Evolutionary conservation across 2,888 invertebrate species (phyloP), one percentile per base, ranked within the genome.

Genomic region (Pollenia angustigena): DNA sequence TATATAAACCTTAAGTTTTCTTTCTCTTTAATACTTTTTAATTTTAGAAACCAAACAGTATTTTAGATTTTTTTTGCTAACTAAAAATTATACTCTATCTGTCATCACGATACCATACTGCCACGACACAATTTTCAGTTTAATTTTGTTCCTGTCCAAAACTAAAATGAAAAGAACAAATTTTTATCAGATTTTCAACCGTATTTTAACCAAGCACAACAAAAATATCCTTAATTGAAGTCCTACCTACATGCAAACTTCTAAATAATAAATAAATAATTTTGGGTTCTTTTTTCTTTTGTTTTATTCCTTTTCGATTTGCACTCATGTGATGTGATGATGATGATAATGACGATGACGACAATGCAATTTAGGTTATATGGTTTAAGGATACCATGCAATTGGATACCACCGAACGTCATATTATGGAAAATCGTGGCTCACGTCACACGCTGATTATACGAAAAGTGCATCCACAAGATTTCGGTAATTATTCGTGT

Each of bases 401-500:
- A 92, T 93, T 96, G 92, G 95, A 95, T 92, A 95, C 95, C 86
- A 95, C 95, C 42, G 95, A 95, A 92, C 93, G 95, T 82, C 94
- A 95, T 90, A 95, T 95, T 91, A 95, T 95, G 94, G 95, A 96
- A 92, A 95, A 95, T 85, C 94, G 95, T 88, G 95, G 95, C 81
- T 95, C 95, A 90, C 93, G 95, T 89, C 95, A 96, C 92, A 95
- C 95, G 40, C 94, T 96, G 89, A 95, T 96, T 92, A 95, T 96
- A 91, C 94, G 95, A 85, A 95, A 95, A 94, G 95, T 96, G 89
- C 95, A 95, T 92, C 94, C 94, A 87, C 94, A 95, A 89, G 96
- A 96, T 94, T 96, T 96, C 92, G 96, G 96, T 89, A 95, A 95
- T 94, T 96, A 96, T 93, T 95, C 95, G 89, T 96, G 96, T 93